phyloP scores from a whole-genome alignment of 1,140 invertebrate species.

The Papilio polyxenes region DNA sequence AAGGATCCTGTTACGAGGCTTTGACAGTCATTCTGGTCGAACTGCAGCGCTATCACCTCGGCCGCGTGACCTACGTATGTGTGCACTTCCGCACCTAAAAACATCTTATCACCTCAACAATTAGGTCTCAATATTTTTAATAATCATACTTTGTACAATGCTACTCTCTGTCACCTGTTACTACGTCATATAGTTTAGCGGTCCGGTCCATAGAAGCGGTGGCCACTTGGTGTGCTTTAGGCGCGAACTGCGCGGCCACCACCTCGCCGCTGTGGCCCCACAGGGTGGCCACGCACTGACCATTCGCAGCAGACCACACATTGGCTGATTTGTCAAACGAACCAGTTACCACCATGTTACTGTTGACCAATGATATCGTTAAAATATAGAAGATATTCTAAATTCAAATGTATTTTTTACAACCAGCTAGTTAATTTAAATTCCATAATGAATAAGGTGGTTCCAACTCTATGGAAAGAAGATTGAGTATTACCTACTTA shows the following conservation, averaged over 20 bases:
- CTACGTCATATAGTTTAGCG: conserved; percentile 85
- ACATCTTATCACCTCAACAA: background rate
- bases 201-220: conserved; percentile 89
- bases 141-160: background rate
- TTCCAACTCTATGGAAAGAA: too few species aligned
- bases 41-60: conserved; percentile 87
- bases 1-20: conserved; percentile 88
- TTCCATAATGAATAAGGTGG: too few species aligned
- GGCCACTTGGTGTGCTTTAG: conserved; percentile 82
- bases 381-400: background rate
- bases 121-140: background rate
- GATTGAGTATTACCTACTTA: too few species aligned
- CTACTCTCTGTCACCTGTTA: conserved; percentile 55
- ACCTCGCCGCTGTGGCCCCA: conserved; percentile 88
- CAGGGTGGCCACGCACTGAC: conserved; percentile 85
- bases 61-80: conserved; percentile 85
- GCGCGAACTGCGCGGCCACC: conserved; percentile 85
- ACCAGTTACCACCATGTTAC: conserved; percentile 88
- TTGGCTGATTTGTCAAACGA: conserved; percentile 91
- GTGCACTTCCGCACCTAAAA: conserved; percentile 80
- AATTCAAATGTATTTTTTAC: too few species aligned
- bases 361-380: conserved; percentile 55
- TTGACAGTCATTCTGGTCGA: conserved; percentile 85
- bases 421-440: too few species aligned
- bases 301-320: conserved; percentile 85